phyloP scores from a whole-genome alignment of 2,888 invertebrate genomes.

The Synergus laeviventris region DNA sequence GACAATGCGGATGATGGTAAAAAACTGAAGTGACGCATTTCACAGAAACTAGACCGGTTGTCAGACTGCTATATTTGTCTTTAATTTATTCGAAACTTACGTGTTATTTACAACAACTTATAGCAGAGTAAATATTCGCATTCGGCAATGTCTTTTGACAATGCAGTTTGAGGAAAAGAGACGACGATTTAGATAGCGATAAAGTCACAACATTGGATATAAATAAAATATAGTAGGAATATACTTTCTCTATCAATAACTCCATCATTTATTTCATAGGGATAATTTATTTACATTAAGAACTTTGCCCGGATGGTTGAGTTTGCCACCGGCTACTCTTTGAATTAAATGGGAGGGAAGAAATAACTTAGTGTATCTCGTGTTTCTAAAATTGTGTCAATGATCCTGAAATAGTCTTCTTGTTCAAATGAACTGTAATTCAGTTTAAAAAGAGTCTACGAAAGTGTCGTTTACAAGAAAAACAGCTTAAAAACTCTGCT shows the following conservation, averaged over 20 bases:
- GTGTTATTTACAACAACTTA: neutral
- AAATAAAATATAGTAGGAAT: no score
- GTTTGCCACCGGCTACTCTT: neutral
- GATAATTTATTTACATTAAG: no score
- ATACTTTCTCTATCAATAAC: no score
- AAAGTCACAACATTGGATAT: neutral
- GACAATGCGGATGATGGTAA: slow-evolving; percentile 17
- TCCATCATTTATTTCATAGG: no score
- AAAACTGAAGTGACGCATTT: slow-evolving; percentile 27
- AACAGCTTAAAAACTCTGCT: slow-evolving; percentile 5
- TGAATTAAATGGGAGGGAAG: neutral
- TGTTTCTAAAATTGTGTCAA: neutral
- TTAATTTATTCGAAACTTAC: slow-evolving; percentile 5
- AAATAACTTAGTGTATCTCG: neutral
- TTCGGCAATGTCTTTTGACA: neutral
- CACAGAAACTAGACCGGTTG: slow-evolving; percentile 25
- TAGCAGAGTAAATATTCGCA: neutral
- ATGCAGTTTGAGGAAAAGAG: neutral
- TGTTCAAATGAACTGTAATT: slow-evolving; percentile 9
- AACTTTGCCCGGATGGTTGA: neutral
- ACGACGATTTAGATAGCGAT: neutral
- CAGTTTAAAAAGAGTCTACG: neutral
- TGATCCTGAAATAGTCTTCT: neutral
- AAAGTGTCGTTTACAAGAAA: slow-evolving; percentile 13
- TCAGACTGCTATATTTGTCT: slow-evolving; percentile 30